Base-by-base conservation (phyloP, 1,140 invertebrate species). In the Drosophila kepulauana region DNA sequence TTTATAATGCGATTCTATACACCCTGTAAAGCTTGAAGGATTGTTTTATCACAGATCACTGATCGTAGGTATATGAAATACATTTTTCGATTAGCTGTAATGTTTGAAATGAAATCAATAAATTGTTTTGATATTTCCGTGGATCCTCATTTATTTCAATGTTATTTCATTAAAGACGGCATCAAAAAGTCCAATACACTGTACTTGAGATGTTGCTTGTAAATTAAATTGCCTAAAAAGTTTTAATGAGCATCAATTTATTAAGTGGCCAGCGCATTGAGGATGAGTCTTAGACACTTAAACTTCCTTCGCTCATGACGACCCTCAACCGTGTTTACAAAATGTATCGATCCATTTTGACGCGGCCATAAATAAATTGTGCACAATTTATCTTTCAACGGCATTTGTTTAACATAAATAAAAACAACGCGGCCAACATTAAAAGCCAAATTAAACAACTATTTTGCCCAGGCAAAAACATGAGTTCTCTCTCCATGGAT, bases 221-320 rank as follows among this genome's bases (percentile, higher is more conserved):
- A 46, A 75, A 76, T 86, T 82, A 87, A 86, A 86, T 59, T 69
- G 79, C 75, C 75, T 63, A 62, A 79, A 82, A 87, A 87, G 59
- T 82, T 82, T 72, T 82, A 87, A 82, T 86, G 79, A 87, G 66
- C 70, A 57, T 57, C 82, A 51, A 87, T 86, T 87, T 87, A 82
- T 86, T 76, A 82, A 82, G 70, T 70, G 72, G 28, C 30, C 54
- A 38, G 7, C 25, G 7, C 25, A 49, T 38, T 33, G 30, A 7
- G 13, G 57, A 28, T 35, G 13, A 52, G 46, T 30, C 43, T 65
- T 57, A 7, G 35, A 41, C 30, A 43, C 15, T 48, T 41, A 43
- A 66, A 51, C 33, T 46, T 38, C 25, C 56, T 62, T n/a, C 30
- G 57, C 5, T 13, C 33, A 54, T 13, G 13, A 13, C 20, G 35